These are phyloP conservation scores for Lasioglossum albipes DNA, from an alignment of 1,140 invertebrate species.

Conservation along the genomic window DNA sequence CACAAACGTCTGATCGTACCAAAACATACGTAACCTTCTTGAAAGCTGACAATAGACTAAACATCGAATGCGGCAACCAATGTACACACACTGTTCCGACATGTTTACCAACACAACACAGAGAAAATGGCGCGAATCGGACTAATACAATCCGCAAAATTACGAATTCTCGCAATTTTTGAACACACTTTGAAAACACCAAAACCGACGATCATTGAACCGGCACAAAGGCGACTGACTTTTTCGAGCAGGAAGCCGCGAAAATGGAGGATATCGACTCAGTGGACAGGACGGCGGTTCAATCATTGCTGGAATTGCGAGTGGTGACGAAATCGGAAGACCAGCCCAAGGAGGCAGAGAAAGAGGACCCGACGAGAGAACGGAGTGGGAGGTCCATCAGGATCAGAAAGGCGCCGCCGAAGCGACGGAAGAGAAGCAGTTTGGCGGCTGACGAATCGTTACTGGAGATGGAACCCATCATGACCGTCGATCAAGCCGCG, in stretches of 20 bases:
- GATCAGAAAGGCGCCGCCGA: conserved; percentile 6
- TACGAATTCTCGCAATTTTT: too few relatives aligned
- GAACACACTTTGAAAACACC: too few relatives aligned
- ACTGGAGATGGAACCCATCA: neutral
- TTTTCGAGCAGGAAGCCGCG: neutral
- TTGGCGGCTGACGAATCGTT: neutral
- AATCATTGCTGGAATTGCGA: neutral
- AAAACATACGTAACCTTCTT: too few relatives aligned
- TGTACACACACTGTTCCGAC: too few relatives aligned
- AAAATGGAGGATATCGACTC: neutral
- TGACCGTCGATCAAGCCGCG: conserved; percentile 9
- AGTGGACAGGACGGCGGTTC: conserved; percentile 1
- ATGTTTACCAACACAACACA: too few relatives aligned
- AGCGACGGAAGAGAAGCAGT: neutral
- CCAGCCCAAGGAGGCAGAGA: conserved; percentile 4
- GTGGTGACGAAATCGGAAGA: neutral
- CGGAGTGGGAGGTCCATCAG: conserved; percentile 10
- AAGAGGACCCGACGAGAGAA: conserved; percentile 20
- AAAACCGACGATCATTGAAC: too few relatives aligned
- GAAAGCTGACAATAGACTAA: too few relatives aligned
- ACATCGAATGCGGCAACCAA: too few relatives aligned
- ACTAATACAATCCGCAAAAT: too few relatives aligned
- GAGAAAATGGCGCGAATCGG: too few relatives aligned
- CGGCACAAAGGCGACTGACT: neutral
- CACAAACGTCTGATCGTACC: too few relatives aligned